Evolutionary conservation across 35 echinoderm and acorn worm genomes (phyloP).

Genomic region (Anneissia japonica): DNA sequence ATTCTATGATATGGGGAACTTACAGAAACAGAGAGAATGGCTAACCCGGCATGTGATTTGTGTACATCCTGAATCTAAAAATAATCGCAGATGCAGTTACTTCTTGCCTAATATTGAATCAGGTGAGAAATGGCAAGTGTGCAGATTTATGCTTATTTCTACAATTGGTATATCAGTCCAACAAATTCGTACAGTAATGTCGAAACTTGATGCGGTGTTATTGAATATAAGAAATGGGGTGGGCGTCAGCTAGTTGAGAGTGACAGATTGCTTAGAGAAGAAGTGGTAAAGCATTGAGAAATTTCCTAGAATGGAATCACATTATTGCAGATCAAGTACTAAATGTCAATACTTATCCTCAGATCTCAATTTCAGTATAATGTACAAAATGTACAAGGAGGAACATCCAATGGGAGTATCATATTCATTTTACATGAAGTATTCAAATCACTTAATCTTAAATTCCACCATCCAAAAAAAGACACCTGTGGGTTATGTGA

Average conservation of each 20-base stretch:
- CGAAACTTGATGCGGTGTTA: conserved; percentile 11
- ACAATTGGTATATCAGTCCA: conserved; percentile 25
- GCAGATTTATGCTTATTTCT: conserved; percentile 2
- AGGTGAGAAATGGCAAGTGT: conserved; percentile 4
- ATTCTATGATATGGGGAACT: conserved; percentile 12
- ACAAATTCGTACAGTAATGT: conserved; percentile 13
- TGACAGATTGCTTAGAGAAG: background rate
- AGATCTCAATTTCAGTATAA: conserved; percentile 17
- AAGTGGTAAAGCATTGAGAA: background rate
- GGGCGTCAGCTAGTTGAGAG: conserved; percentile 12
- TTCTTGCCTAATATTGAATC: conserved; percentile 9
- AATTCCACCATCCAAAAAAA: conserved; percentile 24
- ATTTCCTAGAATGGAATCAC: conserved; percentile 30
- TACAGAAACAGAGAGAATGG: conserved; percentile 34
- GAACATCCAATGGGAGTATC: conserved; percentile 7
- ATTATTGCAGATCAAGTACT: conserved; percentile 28
- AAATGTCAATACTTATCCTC: conserved; percentile 16
- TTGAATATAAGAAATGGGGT: conserved; percentile 21
- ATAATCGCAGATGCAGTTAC: conserved; percentile 7
- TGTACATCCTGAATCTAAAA: background rate
- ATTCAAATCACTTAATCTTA: background rate
- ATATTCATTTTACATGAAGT: background rate
- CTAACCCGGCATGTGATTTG: background rate
- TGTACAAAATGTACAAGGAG: conserved; percentile 23
- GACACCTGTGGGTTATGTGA: conserved; percentile 12